These are phyloP conservation scores for Pteronura brasiliensis DNA, from an alignment of 2,113 vertebrate species.

Conservation along the genomic window DNA sequence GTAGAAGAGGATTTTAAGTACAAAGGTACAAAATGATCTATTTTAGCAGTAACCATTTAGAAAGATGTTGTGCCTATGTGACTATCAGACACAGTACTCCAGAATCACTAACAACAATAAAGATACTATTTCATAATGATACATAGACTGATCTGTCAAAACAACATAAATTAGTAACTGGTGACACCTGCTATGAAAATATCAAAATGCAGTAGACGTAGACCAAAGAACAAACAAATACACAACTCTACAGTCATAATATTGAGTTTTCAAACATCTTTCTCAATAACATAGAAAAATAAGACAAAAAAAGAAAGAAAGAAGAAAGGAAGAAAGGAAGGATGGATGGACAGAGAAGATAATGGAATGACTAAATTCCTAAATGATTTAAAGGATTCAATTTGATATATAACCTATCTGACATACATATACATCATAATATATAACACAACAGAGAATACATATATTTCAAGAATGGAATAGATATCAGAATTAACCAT, in stretches of 20 bases:
- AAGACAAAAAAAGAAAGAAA: not conserved
- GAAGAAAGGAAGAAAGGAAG: not conserved
- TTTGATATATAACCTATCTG: not conserved
- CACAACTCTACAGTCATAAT: not conserved
- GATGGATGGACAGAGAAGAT: accelerated
- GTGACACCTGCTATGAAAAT: not conserved
- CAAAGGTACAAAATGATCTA: not conserved
- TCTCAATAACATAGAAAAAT: not conserved
- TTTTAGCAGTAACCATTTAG: not conserved
- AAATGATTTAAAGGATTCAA: not conserved
- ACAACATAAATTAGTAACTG: not conserved
- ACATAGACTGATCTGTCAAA: not conserved
- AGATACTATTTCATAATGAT: too few relatives aligned
- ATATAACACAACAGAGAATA: not conserved
- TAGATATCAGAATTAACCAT: not conserved
- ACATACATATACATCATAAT: not conserved
- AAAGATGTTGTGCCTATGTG: not conserved
- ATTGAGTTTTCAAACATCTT: not conserved
- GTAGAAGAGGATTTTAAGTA: not conserved
- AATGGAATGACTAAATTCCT: not conserved
- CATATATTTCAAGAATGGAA: not conserved
- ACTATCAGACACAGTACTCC: not conserved
- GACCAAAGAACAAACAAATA: not conserved
- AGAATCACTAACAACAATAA: not conserved
- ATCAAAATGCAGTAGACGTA: not conserved